A percentile compares a stretch with the other conserved stretches of the same genome.
phyloP scores from a whole-genome alignment of 2,113 vertebrate species.

The Oncorhynchus clarkii region DNA sequence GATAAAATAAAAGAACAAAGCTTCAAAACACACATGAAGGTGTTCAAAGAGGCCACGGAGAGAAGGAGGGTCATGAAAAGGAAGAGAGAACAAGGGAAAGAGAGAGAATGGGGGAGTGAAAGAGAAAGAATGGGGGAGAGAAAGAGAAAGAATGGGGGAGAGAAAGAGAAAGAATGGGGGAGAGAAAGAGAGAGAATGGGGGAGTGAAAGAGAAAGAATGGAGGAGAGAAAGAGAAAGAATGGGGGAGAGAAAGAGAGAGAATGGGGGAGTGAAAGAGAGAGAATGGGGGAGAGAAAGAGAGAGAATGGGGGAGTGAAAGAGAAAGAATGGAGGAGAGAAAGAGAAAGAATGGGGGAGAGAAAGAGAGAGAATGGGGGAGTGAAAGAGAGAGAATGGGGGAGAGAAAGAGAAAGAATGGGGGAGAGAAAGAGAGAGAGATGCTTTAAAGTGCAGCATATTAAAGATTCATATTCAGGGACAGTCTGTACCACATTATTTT shows the following conservation, averaged over 20 bases:
- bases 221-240: not conserved
- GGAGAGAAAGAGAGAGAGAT: not conserved
- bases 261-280: not conserved
- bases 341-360: not conserved
- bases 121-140: not conserved
- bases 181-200: not conserved
- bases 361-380: not conserved
- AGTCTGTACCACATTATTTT: not conserved
- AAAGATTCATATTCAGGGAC: not conserved
- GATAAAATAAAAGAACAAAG: not conserved
- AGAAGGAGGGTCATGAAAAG: not conserved
- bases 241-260: not conserved
- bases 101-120: not conserved
- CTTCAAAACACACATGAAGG: not conserved
- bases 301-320: not conserved
- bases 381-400: not conserved
- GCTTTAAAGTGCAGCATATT: not conserved
- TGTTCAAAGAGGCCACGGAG: not conserved
- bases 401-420: not conserved
- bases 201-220: not conserved
- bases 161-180: no score
- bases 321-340: not conserved
- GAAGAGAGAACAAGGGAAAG: not conserved
- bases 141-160: not conserved
- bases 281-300: not conserved